Base-by-base conservation (phyloP, 2,113 vertebrate species). In the Xiphophorus couchianus region DNA sequence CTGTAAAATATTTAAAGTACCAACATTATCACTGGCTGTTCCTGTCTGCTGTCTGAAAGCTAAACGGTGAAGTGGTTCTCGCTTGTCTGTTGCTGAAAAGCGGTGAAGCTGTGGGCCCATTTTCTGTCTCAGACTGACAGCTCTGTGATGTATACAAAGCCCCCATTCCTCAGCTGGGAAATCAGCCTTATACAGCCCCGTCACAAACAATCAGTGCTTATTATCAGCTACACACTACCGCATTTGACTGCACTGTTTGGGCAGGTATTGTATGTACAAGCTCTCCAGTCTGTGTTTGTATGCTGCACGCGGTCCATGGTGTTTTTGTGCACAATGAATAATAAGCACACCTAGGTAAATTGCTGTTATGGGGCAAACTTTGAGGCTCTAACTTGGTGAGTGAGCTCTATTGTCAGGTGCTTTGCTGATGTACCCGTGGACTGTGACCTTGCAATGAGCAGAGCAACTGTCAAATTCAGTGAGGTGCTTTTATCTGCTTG, bases 141-240 rank as follows among this genome's bases (percentile, higher is more conserved):
- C 71, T 85, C 76, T 88, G 88, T 88, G 89, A 91, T 90, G 87
- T 89, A 90, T 88, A 85, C 86, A 85, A 87, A 89, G 84, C 79
- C 82, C 63, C 63, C 82, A 88, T 90, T 90, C 81, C 89, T 92
- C 91, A 90, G 83, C 85, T 89, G 91, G 91, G 91, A 93, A 93
- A 93, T 93, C 91, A 92, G 87, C 88, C 89, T 85, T 88, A 91
- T 89, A 85, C 85, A 84, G 87, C 86, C 63, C 90, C 78, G 90
- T 92, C 92, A 91, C 90, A 92, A 92, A 90, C 91, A 91, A 92
- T 93, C 92, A 92, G 88, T 72, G 64, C 89, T 92, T 87, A 90
- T 93, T 93, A 92, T 88, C 84, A 83, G 86, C 81, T 83, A 84
- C 78, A 81, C 87, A 86, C 86, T 84, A 80, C 82, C 78, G 81